A percentile compares a stretch with the other conserved stretches of the same genome.
These are phyloP conservation scores for Hololepta plana DNA, from an alignment of 2,888 invertebrate genomes.

Conservation along the genomic window DNA sequence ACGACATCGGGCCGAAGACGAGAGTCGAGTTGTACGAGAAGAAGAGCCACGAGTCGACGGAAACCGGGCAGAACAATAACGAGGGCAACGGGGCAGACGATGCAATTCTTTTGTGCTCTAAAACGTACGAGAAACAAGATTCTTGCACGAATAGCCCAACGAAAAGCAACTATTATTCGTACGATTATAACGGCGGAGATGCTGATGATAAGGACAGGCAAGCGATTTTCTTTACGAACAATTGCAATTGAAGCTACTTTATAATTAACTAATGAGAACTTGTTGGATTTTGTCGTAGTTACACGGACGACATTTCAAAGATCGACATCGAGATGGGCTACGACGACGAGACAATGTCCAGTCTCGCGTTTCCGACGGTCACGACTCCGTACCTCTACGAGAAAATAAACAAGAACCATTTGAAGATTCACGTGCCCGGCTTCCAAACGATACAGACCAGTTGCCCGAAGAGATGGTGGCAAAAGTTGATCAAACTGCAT, in stretches of 20 bases:
- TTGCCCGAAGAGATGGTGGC: slow-evolving; percentile 43
- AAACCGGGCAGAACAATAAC: slow-evolving; percentile 27
- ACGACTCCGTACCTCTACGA: slow-evolving; percentile 38
- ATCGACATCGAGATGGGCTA: slow-evolving; percentile 13
- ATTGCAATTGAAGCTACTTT: slow-evolving; percentile 4
- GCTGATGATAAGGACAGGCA: slow-evolving; percentile 24
- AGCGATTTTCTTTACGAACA: slow-evolving; percentile 6
- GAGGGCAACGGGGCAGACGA: slow-evolving; percentile 17
- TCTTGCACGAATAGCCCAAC: slow-evolving; percentile 42
- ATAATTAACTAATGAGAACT: background rate
- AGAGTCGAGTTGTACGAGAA: slow-evolving; percentile 36
- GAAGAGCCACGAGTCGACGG: slow-evolving; percentile 25
- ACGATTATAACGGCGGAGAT: slow-evolving; percentile 15
- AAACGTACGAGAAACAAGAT: slow-evolving; percentile 41
- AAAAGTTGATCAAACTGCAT: slow-evolving; percentile 44
- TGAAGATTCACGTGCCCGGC: slow-evolving; percentile 44
- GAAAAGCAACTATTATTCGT: slow-evolving; percentile 14
- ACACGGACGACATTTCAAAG: slow-evolving; percentile 12
- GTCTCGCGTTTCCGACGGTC: slow-evolving; percentile 29
- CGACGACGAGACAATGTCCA: slow-evolving; percentile 22
- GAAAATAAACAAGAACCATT: slow-evolving; percentile 43
- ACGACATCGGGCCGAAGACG: slow-evolving; percentile 45
- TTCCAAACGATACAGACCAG: slow-evolving; percentile 43
- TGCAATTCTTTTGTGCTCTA: slow-evolving; percentile 29
- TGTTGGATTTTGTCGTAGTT: slow-evolving; percentile 6